Percentiles rank a stretch among this genome's conserved stretches.
Evolutionary conservation across 1,140 invertebrate species (phyloP).

Genomic region (Rhopalosiphum padi): DNA sequence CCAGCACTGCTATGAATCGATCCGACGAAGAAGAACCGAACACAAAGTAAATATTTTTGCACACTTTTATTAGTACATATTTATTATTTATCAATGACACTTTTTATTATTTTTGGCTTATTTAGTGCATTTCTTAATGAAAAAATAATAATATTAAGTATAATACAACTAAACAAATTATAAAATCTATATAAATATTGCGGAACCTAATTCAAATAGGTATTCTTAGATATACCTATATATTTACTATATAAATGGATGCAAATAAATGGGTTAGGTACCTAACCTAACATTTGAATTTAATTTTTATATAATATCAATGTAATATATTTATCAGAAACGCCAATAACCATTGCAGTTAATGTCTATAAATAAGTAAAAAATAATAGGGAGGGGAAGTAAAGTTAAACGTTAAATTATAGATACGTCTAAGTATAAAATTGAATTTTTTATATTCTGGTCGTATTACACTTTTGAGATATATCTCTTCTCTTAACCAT

Average conservation of each 20-base stretch:
- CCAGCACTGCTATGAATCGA: slow-evolving; percentile 53
- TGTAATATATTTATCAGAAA: too few species aligned
- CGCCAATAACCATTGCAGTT: too few species aligned
- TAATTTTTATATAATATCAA: too few species aligned
- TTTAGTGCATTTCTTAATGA: not conserved
- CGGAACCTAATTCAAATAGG: not conserved
- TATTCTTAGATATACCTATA: not conserved
- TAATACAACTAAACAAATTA: not conserved
- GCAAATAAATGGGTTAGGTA: too few species aligned
- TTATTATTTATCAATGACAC: slow-evolving; percentile 47
- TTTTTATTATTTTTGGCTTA: slow-evolving; percentile 62
- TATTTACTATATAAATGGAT: not conserved
- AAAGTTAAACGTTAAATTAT: not conserved
- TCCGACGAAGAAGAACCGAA: slow-evolving; percentile 58
- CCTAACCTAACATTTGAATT: too few species aligned
- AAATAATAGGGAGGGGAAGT: too few species aligned
- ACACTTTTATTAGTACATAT: slow-evolving; percentile 20
- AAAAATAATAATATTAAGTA: not conserved
- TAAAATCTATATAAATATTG: not conserved
- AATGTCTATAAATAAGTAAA: too few species aligned
- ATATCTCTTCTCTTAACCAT: not conserved
- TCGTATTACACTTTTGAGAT: not conserved
- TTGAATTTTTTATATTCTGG: not conserved
- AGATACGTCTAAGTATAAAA: not conserved
- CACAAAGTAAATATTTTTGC: slow-evolving; percentile 69